These are phyloP conservation scores for Trichosurus vulpecula DNA, from an alignment of 2,797 vertebrate species.

Conservation along the genomic window DNA sequence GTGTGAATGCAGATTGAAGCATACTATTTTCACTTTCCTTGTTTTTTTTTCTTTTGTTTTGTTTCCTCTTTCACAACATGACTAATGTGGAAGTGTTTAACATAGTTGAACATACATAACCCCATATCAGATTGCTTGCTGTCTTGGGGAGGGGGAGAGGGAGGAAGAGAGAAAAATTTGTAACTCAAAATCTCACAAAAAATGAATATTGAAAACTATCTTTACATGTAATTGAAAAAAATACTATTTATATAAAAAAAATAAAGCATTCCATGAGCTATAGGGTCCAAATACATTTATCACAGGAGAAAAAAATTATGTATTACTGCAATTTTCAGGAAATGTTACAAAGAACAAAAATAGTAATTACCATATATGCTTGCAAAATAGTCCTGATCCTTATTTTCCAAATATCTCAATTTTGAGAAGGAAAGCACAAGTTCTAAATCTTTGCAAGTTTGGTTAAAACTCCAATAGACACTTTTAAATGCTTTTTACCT, in stretches of 20 bases:
- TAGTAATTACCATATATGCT: background rate
- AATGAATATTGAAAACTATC: background rate
- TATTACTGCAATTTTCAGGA: background rate
- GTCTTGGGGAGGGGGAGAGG: no score
- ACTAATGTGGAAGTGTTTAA: background rate
- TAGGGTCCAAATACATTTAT: background rate
- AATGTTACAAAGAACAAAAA: constrained; percentile 7
- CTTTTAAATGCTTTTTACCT: background rate
- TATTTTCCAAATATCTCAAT: background rate
- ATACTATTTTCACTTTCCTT: background rate
- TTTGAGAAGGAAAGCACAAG: background rate
- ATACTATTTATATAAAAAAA: background rate
- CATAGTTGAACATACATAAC: background rate
- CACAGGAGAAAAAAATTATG: background rate
- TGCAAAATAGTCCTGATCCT: background rate
- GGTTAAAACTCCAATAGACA: background rate
- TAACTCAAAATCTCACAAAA: background rate
- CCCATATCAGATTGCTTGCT: background rate
- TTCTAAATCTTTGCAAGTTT: background rate
- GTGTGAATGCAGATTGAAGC: background rate
- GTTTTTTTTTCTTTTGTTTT: no score
- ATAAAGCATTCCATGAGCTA: background rate
- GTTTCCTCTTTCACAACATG: no score
- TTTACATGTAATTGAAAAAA: background rate
- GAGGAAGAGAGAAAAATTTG: background rate